Evolutionary conservation across 2,113 vertebrate species (phyloP), one percentile per base, ranked within the genome.

Genomic region (Odontophorus gujanensis): DNA sequence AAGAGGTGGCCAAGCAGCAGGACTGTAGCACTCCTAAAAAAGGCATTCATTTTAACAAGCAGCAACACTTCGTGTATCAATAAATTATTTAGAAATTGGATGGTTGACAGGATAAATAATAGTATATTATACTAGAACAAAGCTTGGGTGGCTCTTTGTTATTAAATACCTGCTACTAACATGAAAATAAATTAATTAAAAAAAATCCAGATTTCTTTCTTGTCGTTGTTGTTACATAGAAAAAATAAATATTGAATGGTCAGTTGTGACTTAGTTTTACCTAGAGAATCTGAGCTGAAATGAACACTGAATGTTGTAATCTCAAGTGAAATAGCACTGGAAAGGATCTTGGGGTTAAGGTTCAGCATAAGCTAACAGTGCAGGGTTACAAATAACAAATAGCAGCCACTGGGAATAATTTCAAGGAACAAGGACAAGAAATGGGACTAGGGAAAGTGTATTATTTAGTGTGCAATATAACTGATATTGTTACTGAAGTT

Each of bases 71-170:
- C 77, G 66, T n/a, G 1, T 59, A 47, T 42, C 61, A 24, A 53
- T 34, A 42, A 59, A 67, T 58, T 71, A 5, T 51, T 65, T 72
- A 79, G 13, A 47, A 61, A 51, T 76, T 87, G 47, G 12, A 34
- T 61, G 20, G 38, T 16, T 68, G 22, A n/a, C 43, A 40, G 47
- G 4, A 59, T 68, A 26, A 58, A 22, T 14, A 65, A 8, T 28
- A 3, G 4, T 63, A 9, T 59, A 17, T 75, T 85, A 26, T 38
- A 36, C 24, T 57, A 45, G 63, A 89, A 59, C 1, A 2, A 30
- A 38, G 43, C 0, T 0, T 21, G 3, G 61, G 16, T 45, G 28
- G 43, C 30, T 85, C 36, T n/a, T 8, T 1, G 1, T 25, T 75
- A 14, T 71, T 81, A 28, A 59, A 14, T 78, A 59, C 3, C 24